These are phyloP conservation scores for Odontomyia ornata DNA, from an alignment of 2,888 invertebrate species.

Conservation along the genomic window DNA sequence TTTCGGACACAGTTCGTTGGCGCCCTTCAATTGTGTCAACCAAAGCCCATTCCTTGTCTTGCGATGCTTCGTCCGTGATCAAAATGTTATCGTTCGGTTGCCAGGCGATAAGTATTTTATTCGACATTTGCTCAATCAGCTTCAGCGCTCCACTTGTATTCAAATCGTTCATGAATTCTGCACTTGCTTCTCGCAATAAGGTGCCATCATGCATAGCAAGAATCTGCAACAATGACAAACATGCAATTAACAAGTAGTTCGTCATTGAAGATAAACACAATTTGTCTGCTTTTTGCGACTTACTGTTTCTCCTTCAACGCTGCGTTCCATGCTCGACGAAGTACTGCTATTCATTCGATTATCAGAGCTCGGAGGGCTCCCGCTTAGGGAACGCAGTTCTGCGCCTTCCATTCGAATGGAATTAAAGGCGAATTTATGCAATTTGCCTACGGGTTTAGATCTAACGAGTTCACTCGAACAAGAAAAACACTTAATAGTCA, in stretches of 20 bases:
- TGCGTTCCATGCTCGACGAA: slow-evolving; percentile 34
- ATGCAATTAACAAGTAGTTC: slow-evolving; percentile 2
- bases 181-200: slow-evolving; percentile 73
- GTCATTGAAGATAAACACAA: background rate
- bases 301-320: slow-evolving; percentile 27
- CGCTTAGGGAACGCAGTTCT: background rate
- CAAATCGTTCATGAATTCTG: slow-evolving; percentile 70
- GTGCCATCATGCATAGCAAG: slow-evolving; percentile 84
- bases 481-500: slow-evolving; percentile 9
- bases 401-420: slow-evolving; percentile 17
- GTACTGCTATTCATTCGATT: slow-evolving; percentile 27
- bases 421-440: background rate
- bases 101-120: slow-evolving; percentile 79
- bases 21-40: slow-evolving; percentile 72
- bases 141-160: slow-evolving; percentile 66
- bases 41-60: slow-evolving; percentile 82
- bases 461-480: background rate
- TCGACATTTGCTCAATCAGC: slow-evolving; percentile 61
- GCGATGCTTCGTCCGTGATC: slow-evolving; percentile 78
- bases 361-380: slow-evolving; percentile 7
- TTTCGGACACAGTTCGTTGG: slow-evolving; percentile 62
- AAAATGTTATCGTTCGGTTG: slow-evolving; percentile 76
- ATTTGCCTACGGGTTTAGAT: slow-evolving; percentile 9
- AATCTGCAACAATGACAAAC: slow-evolving; percentile 23
- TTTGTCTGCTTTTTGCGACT: slow-evolving; percentile 29